Evolutionary conservation across 2,888 invertebrate genomes (phyloP).

Genomic region (Pristionchus fissidentatus): DNA sequence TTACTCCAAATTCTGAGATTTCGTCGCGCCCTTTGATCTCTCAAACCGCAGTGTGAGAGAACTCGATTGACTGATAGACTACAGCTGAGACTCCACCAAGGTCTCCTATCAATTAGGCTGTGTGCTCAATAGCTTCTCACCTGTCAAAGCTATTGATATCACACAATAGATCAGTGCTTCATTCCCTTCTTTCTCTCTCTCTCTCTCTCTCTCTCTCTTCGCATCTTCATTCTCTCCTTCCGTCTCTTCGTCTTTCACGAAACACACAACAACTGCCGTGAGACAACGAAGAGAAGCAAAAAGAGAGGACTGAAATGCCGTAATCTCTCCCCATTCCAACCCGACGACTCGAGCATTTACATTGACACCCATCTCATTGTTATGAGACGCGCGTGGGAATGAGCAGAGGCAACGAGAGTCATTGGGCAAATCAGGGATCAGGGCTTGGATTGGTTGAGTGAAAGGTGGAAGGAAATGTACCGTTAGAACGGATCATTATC

Average conservation of each 20-base stretch:
- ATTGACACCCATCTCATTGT: too few species aligned
- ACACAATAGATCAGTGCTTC: constrained; percentile 40
- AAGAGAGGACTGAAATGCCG: constrained; percentile 1
- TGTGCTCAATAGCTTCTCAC: too few species aligned
- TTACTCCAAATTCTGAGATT: not conserved
- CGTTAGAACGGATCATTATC: not conserved
- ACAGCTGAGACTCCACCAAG: too few species aligned
- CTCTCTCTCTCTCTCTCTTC: not conserved
- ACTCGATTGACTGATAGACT: not conserved
- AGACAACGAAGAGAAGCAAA: constrained; percentile 36
- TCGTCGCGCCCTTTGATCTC: not conserved
- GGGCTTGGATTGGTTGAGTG: too few species aligned
- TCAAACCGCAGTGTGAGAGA: constrained; percentile 5
- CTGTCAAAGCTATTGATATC: constrained; percentile 36
- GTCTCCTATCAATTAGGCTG: not conserved
- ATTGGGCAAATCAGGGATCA: too few species aligned
- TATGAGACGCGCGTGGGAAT: too few species aligned
- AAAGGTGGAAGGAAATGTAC: too few species aligned
- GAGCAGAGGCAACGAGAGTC: too few species aligned
- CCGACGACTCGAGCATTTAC: too few species aligned
- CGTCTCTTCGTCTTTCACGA: constrained; percentile 30
- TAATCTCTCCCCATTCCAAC: not conserved
- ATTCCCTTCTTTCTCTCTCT: not conserved
- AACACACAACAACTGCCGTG: constrained; percentile 45
- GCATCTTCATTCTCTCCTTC: constrained; percentile 24